Evolutionary conservation across 2,888 invertebrate genomes (phyloP).

Genomic region (Drosophila algonquin): DNA sequence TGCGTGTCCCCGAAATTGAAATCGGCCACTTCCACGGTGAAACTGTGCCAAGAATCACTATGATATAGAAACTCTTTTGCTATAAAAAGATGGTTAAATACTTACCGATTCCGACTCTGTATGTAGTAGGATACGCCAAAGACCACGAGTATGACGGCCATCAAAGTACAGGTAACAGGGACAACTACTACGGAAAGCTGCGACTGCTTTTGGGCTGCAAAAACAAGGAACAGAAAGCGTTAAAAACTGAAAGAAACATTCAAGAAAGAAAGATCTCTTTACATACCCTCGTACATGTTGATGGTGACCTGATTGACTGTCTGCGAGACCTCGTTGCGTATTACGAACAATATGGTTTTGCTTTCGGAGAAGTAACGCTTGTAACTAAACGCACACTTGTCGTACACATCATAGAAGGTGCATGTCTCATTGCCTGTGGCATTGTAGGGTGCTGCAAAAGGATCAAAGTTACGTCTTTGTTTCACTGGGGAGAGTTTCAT

Average conservation of each 20-base stretch:
- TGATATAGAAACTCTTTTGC: no score
- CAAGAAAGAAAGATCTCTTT: background rate
- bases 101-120: constrained; percentile 90
- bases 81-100: background rate
- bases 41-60: constrained; percentile 84
- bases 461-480: background rate
- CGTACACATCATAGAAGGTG: constrained; percentile 84
- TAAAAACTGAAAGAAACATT: background rate
- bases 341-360: constrained; percentile 91
- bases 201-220: constrained; percentile 89
- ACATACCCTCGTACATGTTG: constrained; percentile 92
- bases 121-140: constrained; percentile 95
- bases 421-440: constrained; percentile 92
- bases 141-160: constrained; percentile 92
- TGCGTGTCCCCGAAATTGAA: constrained; percentile 93
- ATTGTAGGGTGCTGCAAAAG: constrained; percentile 84
- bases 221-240: background rate
- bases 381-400: constrained; percentile 86
- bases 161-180: constrained; percentile 91
- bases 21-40: constrained; percentile 94
- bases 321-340: constrained; percentile 90
- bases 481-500: background rate
- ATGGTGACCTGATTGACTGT: constrained; percentile 89
- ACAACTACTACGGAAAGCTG: constrained; percentile 95
- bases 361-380: constrained; percentile 89